A percentile compares a stretch with the other conserved stretches of the same genome.
These are phyloP conservation scores for Amitus sp. DNA, from an alignment of 2,888 invertebrate species.

Conservation along the genomic window DNA sequence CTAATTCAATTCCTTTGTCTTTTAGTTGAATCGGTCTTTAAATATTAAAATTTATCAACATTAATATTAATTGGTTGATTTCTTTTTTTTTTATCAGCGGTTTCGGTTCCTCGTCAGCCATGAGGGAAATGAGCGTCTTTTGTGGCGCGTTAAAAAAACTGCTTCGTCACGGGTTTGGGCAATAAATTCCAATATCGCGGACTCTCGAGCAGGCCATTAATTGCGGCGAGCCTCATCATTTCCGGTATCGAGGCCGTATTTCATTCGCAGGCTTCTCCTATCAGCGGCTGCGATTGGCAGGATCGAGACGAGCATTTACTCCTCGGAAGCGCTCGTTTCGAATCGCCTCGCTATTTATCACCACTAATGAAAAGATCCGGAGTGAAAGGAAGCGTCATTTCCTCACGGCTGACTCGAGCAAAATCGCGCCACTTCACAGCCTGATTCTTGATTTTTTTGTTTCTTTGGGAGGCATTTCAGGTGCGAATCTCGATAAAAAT, in stretches of 20 bases:
- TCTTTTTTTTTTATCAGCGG: no score
- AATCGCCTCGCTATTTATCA: slow-evolving; percentile 6
- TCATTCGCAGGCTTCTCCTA: slow-evolving; percentile 7
- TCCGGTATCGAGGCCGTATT: slow-evolving; percentile 29
- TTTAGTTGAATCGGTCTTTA: slow-evolving; percentile 59
- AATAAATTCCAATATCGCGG: slow-evolving; percentile 11
- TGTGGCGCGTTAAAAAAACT: slow-evolving; percentile 1
- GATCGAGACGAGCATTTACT: slow-evolving; percentile 9
- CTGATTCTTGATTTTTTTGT: slow-evolving; percentile 15
- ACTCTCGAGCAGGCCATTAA: slow-evolving; percentile 8
- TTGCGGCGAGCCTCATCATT: slow-evolving; percentile 38
- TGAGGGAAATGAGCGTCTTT: slow-evolving; percentile 5
- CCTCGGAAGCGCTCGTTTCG: not conserved
- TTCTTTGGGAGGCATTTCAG: slow-evolving; percentile 48
- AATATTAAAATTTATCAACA: slow-evolving; percentile 61
- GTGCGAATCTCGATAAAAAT: slow-evolving; percentile 51
- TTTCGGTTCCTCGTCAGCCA: slow-evolving; percentile 16
- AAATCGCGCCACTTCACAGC: slow-evolving; percentile 2
- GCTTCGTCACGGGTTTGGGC: not conserved
- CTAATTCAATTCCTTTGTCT: slow-evolving; percentile 65
- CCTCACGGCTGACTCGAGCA: not conserved
- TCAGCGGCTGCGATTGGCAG: slow-evolving; percentile 12
- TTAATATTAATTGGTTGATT: slow-evolving; percentile 54
- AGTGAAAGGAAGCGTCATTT: not conserved
- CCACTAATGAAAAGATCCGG: slow-evolving; percentile 5